A percentile compares a stretch with the other conserved stretches of the same genome.
phyloP scores from a whole-genome alignment of 1,140 invertebrate species.

The Pseudomyrmex flavicornis region DNA sequence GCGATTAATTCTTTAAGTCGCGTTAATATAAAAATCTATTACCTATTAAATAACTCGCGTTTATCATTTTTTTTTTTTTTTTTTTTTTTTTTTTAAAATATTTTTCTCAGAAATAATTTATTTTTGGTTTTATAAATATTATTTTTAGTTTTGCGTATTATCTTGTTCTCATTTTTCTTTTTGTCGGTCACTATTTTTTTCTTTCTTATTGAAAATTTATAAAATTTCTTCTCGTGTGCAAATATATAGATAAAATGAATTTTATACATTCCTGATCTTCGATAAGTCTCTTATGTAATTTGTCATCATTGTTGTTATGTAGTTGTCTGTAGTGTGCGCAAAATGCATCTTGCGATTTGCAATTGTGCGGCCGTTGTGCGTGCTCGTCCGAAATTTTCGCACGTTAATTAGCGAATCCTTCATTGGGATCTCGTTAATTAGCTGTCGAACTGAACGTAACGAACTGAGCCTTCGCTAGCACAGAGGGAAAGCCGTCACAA shows the following conservation, averaged over 20 bases:
- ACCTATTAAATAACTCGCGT: neutral
- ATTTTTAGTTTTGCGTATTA: no score
- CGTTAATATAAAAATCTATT: slow-evolving; percentile 11
- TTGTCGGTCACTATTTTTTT: no score
- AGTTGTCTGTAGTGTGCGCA: no score
- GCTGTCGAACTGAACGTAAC: neutral
- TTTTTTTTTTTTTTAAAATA: neutral
- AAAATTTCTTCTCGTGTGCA: no score
- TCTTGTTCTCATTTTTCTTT: no score
- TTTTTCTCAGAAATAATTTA: no score
- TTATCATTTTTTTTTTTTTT: neutral
- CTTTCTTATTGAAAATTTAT: no score
- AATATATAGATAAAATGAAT: no score
- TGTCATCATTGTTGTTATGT: no score
- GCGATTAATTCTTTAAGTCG: slow-evolving; percentile 9
- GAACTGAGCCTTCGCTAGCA: neutral
- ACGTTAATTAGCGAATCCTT: slow-evolving; percentile 21
- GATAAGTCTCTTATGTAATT: no score
- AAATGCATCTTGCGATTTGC: neutral
- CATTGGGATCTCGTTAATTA: slow-evolving; percentile 11
- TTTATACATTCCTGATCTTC: no score
- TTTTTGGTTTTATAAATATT: neutral
- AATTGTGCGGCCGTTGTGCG: neutral
- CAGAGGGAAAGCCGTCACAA: neutral
- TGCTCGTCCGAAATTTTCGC: neutral